These are phyloP conservation scores for Arctia plantaginis DNA, from an alignment of 2,888 invertebrate genomes.

Conservation along the genomic window DNA sequence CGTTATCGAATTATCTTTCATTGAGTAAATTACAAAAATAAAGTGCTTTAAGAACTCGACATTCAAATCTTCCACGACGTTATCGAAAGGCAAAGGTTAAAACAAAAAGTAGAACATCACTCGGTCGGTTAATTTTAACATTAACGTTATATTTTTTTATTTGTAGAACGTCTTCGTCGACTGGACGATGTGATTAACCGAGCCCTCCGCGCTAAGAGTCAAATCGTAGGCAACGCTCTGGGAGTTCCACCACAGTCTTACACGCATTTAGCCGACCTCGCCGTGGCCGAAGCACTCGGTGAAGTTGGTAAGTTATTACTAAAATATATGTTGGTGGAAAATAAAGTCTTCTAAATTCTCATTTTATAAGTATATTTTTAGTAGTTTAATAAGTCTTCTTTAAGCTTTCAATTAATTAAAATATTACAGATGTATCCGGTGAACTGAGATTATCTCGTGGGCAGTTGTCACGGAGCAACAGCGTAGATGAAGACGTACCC, in stretches of 20 bases:
- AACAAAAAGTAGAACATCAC: neutral
- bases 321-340: neutral
- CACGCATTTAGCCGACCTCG: conserved; percentile 72
- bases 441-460: conserved; percentile 51
- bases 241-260: conserved; percentile 65
- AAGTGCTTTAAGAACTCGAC: neutral
- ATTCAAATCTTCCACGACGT: neutral
- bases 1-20: neutral
- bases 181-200: conserved; percentile 71
- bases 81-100: neutral
- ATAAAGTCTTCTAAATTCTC: too few species aligned
- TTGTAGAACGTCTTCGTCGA: conserved; percentile 74
- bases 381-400: too few species aligned
- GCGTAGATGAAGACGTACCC: conserved; percentile 43
- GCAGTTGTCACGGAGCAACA: conserved; percentile 40
- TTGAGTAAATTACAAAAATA: neutral
- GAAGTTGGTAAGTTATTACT: conserved; percentile 63
- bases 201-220: conserved; percentile 71
- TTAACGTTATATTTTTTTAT: neutral
- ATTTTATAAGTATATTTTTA: neutral
- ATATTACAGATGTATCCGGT: conserved; percentile 53
- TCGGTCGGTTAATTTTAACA: neutral
- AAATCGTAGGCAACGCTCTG: conserved; percentile 65
- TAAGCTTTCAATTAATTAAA: neutral
- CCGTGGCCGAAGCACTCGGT: conserved; percentile 73